These are phyloP conservation scores for Erinaceus europaeus DNA, from an alignment of 2,113 vertebrate genomes.

Conservation along the genomic window DNA sequence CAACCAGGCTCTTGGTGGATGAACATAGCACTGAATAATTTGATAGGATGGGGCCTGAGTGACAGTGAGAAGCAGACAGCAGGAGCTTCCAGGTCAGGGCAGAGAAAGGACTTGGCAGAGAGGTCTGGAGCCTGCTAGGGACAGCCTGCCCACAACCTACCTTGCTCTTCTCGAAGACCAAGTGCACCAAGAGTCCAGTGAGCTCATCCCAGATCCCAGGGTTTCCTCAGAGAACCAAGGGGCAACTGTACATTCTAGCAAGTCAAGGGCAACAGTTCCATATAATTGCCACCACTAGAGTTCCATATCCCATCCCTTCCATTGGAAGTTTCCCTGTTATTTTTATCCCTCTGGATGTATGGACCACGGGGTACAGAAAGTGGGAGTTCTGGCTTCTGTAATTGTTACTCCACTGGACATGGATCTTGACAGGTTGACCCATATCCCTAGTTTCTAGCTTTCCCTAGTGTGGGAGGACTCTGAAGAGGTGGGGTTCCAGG, in stretches of 20 bases:
- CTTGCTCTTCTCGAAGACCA: neutral
- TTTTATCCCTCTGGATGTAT: too few relatives aligned
- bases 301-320: too few relatives aligned
- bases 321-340: too few relatives aligned
- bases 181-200: neutral
- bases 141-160: neutral
- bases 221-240: neutral
- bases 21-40: constrained; percentile 54
- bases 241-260: neutral
- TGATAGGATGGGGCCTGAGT: constrained; percentile 50
- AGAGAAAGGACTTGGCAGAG: constrained; percentile 24
- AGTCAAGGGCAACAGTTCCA: neutral
- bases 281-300: too few relatives aligned
- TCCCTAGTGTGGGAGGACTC: too few relatives aligned
- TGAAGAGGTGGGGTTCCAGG: too few relatives aligned
- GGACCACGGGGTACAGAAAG: too few relatives aligned
- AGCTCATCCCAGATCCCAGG: neutral
- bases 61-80: constrained; percentile 50
- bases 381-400: too few relatives aligned
- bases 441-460: too few relatives aligned
- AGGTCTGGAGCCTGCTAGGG: constrained; percentile 10
- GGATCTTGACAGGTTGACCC: too few relatives aligned
- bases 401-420: too few relatives aligned
- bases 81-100: constrained; percentile 52
- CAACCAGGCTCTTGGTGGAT: constrained; percentile 33